Evolutionary conservation across 2,113 vertebrate species (phyloP).

Genomic region (Apus apus): DNA sequence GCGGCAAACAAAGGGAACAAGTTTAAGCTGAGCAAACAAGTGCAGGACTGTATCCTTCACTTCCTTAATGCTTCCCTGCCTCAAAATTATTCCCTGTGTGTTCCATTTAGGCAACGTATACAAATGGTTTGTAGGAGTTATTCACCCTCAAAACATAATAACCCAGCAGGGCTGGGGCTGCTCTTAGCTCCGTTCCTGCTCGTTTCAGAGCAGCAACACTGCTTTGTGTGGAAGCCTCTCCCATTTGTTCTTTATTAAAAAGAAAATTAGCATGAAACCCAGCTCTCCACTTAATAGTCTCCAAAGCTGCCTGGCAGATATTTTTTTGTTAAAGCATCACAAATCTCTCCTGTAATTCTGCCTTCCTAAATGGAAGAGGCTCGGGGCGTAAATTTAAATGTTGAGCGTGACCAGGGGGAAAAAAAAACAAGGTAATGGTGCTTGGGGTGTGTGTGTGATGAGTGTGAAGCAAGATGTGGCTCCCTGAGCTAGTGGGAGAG

Average conservation of each 20-base stretch:
- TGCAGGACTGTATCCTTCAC: slow-evolving; percentile 7
- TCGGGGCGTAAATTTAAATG: background rate
- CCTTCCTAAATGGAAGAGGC: background rate
- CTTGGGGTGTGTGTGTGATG: accelerated
- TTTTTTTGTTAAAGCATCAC: background rate
- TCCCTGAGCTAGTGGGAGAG: background rate
- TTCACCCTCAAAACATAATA: slow-evolving; percentile 40
- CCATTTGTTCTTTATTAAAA: slow-evolving; percentile 64
- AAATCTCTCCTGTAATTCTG: background rate
- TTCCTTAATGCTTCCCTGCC: background rate
- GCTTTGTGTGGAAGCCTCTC: background rate
- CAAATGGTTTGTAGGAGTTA: slow-evolving; percentile 58
- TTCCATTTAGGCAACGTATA: background rate
- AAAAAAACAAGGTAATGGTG: background rate
- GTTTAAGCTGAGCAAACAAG: background rate
- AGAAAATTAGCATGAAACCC: slow-evolving; percentile 54
- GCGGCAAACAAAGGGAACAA: slow-evolving; percentile 51
- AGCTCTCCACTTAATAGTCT: background rate
- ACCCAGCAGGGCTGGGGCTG: slow-evolving; percentile 34
- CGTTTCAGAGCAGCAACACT: background rate
- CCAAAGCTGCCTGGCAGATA: background rate
- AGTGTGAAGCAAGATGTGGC: accelerated
- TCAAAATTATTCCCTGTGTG: background rate
- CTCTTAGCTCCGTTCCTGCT: background rate
- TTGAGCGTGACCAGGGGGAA: background rate